Conservation (phyloP, 2,113 vertebrate genomes). For the Turdus rufiventris region DNA sequence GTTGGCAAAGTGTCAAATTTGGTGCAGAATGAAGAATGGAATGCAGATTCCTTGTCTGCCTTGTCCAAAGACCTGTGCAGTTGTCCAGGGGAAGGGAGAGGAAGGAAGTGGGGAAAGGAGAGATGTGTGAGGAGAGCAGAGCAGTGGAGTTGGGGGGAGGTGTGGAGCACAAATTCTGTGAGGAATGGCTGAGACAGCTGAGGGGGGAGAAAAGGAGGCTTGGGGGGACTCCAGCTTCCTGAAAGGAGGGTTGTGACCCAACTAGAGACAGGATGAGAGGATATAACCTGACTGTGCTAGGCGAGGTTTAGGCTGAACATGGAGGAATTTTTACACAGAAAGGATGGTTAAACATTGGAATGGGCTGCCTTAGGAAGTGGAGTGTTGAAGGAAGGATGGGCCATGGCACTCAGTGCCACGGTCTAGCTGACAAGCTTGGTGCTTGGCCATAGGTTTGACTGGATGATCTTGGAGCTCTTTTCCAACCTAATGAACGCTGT, state of each 20-base stretch:
- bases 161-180: not conserved
- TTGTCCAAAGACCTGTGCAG: not conserved
- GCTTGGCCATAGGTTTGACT: not conserved
- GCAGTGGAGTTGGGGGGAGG: not conserved
- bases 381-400: not conserved
- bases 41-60: not conserved
- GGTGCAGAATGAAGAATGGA: not conserved
- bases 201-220: not conserved
- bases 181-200: not conserved
- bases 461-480: not conserved
- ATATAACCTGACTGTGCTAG: too few species aligned
- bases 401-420: not conserved
- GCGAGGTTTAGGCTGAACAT: not conserved
- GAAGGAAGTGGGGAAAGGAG: not conserved
- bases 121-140: not conserved
- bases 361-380: too few species aligned
- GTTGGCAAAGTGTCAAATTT: accelerated
- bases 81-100: not conserved
- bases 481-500: not conserved
- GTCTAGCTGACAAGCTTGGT: not conserved
- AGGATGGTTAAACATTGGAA: not conserved
- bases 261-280: accelerated
- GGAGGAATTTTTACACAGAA: not conserved
- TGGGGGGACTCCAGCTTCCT: accelerated
- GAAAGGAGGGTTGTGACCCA: not conserved